These are phyloP conservation scores for Turnix velox DNA, from an alignment of 2,113 vertebrate species.

Conservation along the genomic window DNA sequence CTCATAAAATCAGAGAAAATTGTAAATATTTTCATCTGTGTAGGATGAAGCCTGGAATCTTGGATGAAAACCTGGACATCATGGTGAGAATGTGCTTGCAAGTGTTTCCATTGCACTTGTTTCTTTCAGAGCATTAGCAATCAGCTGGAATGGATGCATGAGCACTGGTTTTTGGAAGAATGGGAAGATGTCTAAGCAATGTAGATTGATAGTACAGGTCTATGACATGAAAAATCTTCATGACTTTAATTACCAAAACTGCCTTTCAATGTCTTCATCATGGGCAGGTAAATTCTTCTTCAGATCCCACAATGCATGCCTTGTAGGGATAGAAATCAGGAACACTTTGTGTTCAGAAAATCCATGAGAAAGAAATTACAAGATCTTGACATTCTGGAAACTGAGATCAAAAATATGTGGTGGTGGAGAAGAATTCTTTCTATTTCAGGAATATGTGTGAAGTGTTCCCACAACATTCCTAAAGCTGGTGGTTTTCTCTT, in stretches of 20 bases:
- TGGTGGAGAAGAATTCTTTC: background rate
- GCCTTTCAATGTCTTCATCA: background rate
- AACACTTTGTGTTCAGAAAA: background rate
- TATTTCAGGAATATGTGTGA: background rate
- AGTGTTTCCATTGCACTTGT: background rate
- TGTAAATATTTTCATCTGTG: background rate
- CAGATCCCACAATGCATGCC: accelerated
- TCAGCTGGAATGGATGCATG: constrained; percentile 5
- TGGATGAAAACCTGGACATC: background rate
- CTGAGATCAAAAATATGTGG: background rate
- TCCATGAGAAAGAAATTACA: background rate
- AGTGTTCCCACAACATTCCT: background rate
- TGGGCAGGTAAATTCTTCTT: background rate
- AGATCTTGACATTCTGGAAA: background rate
- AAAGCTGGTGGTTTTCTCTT: background rate
- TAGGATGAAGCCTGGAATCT: background rate
- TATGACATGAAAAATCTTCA: background rate
- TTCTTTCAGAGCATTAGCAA: background rate
- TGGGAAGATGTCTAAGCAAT: background rate
- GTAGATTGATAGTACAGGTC: accelerated
- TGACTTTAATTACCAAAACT: background rate
- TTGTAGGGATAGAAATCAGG: background rate
- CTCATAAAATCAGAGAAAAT: background rate
- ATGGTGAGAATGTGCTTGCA: background rate
- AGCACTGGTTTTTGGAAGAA: background rate